Percentiles rank a stretch among this genome's conserved stretches.
Evolutionary conservation across 2,797 vertebrate genomes (phyloP).

Genomic region (Carduelis carduelis): DNA sequence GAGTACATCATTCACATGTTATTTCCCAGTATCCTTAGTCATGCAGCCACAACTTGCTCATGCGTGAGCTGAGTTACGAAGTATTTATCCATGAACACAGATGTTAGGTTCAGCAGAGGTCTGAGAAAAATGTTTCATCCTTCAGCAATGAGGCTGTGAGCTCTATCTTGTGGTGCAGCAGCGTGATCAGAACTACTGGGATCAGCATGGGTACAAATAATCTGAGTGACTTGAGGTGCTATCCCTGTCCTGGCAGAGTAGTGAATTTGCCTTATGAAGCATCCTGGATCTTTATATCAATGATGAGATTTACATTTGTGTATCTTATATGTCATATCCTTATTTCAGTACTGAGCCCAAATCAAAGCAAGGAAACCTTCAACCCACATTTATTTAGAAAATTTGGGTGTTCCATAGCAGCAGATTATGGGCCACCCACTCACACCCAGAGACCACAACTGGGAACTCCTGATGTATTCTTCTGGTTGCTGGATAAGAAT

Average conservation of each 20-base stretch:
- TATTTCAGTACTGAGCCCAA: not conserved
- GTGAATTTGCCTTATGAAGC: not conserved
- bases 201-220: not conserved
- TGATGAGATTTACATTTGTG: not conserved
- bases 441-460: not conserved
- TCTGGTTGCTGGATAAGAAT: not conserved
- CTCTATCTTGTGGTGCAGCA: not conserved
- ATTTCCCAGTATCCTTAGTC: not conserved
- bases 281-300: not conserved
- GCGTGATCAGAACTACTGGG: accelerated
- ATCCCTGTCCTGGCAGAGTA: not conserved
- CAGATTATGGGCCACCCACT: not conserved
- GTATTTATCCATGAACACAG: not conserved
- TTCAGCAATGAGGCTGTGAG: not conserved
- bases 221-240: not conserved
- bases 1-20: not conserved
- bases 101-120: not conserved
- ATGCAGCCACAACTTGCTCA: not conserved
- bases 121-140: not conserved
- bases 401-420: not conserved
- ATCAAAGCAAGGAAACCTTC: not conserved
- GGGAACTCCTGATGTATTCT: not conserved
- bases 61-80: not conserved
- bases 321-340: not conserved
- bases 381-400: not conserved